These are phyloP conservation scores for Chlorodrepanis virens DNA, from an alignment of 2,113 vertebrate genomes.

Conservation along the genomic window DNA sequence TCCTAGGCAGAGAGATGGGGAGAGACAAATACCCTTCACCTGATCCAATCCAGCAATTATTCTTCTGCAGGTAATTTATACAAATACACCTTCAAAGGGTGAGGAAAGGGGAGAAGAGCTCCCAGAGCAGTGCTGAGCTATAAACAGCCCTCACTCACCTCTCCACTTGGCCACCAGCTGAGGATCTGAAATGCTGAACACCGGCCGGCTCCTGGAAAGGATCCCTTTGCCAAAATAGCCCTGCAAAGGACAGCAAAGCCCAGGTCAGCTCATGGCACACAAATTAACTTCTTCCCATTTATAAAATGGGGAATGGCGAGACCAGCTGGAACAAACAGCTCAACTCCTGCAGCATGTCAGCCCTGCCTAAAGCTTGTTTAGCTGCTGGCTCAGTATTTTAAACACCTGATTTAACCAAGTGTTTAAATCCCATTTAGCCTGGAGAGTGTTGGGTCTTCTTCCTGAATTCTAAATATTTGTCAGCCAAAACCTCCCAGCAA, in stretches of 20 bases:
- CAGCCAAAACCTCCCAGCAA: not conserved
- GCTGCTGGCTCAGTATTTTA: not conserved
- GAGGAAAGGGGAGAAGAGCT: not conserved
- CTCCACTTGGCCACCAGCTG: conserved; percentile 75
- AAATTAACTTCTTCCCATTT: rapidly evolving
- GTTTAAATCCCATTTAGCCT: not conserved
- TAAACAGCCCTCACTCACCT: conserved; percentile 65
- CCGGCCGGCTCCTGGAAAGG: conserved; percentile 87
- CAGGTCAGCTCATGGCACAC: not conserved
- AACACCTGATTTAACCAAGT: not conserved
- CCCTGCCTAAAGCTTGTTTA: not conserved
- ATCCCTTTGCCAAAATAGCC: conserved; percentile 95
- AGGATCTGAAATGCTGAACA: conserved; percentile 79
- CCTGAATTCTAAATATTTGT: not conserved
- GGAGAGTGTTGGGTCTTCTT: not conserved
- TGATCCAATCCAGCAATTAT: not conserved
- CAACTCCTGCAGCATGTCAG: not conserved
- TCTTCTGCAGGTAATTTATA: not conserved
- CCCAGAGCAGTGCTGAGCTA: not conserved
- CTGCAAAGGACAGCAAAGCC: conserved; percentile 62
- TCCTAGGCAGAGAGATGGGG: not conserved
- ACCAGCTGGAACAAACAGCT: not conserved
- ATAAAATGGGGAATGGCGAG: rapidly evolving
- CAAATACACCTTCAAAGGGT: rapidly evolving
- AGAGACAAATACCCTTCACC: not conserved